Conservation (phyloP, 2,113 vertebrate species). For the Lipophrys pholis region DNA sequence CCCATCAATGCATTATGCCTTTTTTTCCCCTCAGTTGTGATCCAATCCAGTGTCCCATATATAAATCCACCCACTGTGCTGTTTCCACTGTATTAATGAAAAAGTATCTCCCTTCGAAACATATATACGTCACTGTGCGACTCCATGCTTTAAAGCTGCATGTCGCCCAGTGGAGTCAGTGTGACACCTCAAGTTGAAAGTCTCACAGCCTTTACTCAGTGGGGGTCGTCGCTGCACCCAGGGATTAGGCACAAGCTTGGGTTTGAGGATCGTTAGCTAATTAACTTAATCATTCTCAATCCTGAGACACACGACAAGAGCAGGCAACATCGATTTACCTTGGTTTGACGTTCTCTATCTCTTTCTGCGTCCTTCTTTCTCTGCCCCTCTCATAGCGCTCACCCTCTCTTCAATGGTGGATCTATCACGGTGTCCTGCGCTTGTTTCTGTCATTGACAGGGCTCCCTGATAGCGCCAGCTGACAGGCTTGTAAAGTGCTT, state of each 20-base stretch:
- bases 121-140: not conserved
- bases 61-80: not conserved
- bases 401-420: conserved; percentile 10
- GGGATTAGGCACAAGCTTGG: conserved; percentile 65
- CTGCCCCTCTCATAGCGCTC: conserved; percentile 9
- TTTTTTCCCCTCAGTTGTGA: not conserved
- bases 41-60: not conserved
- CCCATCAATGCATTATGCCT: not conserved
- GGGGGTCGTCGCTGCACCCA: conserved; percentile 31
- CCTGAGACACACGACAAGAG: conserved; percentile 62
- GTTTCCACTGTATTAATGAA: conserved; percentile 2
- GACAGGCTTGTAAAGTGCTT: conserved; percentile 31
- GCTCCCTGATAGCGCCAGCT: conserved; percentile 27
- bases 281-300: conserved; percentile 73
- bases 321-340: conserved; percentile 73
- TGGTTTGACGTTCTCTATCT: conserved; percentile 67
- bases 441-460: conserved; percentile 33
- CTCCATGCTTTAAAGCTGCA: not conserved
- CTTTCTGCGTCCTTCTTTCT: conserved; percentile 35
- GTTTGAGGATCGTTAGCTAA: conserved; percentile 75
- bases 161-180: conserved; percentile 2
- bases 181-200: conserved; percentile 45
- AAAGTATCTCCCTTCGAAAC: not conserved
- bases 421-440: conserved; percentile 32
- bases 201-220: conserved; percentile 34